Base-by-base conservation (phyloP, 2,888 invertebrate species). In the Alcis repandata region DNA sequence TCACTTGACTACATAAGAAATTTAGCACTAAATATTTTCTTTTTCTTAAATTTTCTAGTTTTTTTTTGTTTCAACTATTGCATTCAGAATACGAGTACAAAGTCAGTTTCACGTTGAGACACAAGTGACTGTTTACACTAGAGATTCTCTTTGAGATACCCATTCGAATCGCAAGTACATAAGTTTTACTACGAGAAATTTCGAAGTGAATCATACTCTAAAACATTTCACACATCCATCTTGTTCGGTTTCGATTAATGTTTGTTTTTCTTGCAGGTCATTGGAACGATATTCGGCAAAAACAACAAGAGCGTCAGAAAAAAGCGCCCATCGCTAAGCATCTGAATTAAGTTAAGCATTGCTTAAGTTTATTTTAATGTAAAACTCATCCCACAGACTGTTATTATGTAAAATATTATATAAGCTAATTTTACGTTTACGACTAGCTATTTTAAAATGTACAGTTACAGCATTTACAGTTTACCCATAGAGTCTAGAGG, bases 281-380 rank as follows among this genome's bases (percentile, higher is more conserved):
- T 96, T 79, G 96, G 96, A 58, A 96, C 96, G 86, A 96, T 96
- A 87, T 96, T 96, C 81, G 96, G 96, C 46, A 96, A 96, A 89
- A 96, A 96, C 86, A 96, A 95, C 78, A 96, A 96, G 83, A 95
- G 95, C 71, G 96, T 96, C 76, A 91, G 96, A 73, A 96, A 96
- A 92, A 96, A 96, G 91, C 93, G 96, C 78, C 96, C 96, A 27
- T 96, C 96, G 43, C 93, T 96, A 74, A 96, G 96, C 87, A 96
- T 96, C 94, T 96, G 94, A 95, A 64, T 62, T 68, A 33, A n/a
- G n/a, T n/a, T n/a, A n/a, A n/a, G n/a, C n/a, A n/a, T 67, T 59
- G 41, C 72, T 77, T 69, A 75, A 78, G 73, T 75, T 72, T 76
- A 72, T 65, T 65, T 68, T 81, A 82, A 66, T 74, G 74, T 73